These are phyloP conservation scores for Ophiothrix spiculata DNA, from an alignment of 35 echinoderm and acorn worm genomes.

Conservation along the genomic window DNA sequence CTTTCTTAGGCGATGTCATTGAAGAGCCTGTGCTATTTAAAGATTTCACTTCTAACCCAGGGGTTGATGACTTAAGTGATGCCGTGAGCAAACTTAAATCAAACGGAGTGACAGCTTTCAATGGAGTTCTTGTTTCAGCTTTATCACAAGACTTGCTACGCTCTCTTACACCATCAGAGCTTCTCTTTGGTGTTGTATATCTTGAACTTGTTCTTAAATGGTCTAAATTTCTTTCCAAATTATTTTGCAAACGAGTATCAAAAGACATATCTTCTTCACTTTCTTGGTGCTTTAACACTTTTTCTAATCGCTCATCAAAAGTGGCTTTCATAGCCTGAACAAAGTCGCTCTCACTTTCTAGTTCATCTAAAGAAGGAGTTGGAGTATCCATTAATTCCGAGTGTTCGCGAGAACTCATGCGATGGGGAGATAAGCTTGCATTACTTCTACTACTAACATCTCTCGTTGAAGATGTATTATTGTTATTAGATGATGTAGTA, in stretches of 20 bases:
- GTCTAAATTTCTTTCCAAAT: background rate
- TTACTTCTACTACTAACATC: constrained; percentile 26
- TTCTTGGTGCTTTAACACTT: constrained; percentile 49
- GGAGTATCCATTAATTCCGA: constrained; percentile 11
- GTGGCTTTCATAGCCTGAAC: constrained; percentile 60
- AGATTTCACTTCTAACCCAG: background rate
- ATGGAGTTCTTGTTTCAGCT: background rate
- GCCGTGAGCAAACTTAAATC: background rate
- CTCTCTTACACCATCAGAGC: background rate
- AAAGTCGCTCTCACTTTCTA: constrained; percentile 67
- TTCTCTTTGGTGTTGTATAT: constrained; percentile 1
- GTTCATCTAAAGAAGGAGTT: constrained; percentile 23
- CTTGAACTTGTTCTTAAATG: constrained; percentile 5
- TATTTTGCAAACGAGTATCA: constrained; percentile 18
- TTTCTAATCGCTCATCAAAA: constrained; percentile 59
- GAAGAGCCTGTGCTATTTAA: background rate
- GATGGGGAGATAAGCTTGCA: constrained; percentile 34
- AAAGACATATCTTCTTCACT: constrained; percentile 36
- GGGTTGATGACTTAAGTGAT: constrained; percentile 5
- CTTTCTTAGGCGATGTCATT: constrained; percentile 24
- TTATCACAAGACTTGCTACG: background rate
- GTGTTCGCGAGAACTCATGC: constrained; percentile 4
- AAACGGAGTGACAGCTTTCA: background rate
- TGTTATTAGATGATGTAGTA: constrained; percentile 78
- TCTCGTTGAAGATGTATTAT: constrained; percentile 60